Conservation (phyloP, 2,797 vertebrate species). For the Pseudotriccus pelzelni region DNA sequence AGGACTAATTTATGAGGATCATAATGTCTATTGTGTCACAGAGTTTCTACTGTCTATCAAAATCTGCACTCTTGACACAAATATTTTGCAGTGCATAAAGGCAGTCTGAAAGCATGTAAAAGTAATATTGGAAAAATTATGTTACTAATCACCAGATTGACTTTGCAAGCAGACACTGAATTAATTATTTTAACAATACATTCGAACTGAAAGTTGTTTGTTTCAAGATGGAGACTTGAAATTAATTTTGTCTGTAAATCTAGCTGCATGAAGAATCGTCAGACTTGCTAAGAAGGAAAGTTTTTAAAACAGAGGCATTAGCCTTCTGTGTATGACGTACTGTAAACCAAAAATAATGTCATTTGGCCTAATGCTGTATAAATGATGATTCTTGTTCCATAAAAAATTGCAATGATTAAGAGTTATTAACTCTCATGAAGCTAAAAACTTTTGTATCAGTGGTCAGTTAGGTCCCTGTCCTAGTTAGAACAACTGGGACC, state of each 20-base stretch:
- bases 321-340: background rate
- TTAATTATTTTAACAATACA: background rate
- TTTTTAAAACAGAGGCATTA: background rate
- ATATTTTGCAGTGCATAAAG: background rate
- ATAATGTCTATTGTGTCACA: background rate
- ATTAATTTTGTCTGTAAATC: background rate
- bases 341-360: background rate
- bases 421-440: background rate
- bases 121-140: background rate
- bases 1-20: background rate
- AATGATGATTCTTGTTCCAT: background rate
- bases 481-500: too few species aligned
- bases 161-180: background rate
- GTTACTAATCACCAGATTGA: background rate
- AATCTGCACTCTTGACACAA: background rate
- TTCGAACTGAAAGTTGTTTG: background rate
- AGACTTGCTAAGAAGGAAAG: background rate
- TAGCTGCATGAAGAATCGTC: background rate
- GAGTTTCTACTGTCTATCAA: conserved; percentile 33
- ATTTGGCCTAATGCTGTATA: background rate
- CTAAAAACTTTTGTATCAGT: background rate
- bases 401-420: background rate
- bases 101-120: background rate
- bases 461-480: too few species aligned
- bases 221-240: background rate